phyloP scores from a whole-genome alignment of 2,888 invertebrate species.

The Mesochorus sp. region DNA sequence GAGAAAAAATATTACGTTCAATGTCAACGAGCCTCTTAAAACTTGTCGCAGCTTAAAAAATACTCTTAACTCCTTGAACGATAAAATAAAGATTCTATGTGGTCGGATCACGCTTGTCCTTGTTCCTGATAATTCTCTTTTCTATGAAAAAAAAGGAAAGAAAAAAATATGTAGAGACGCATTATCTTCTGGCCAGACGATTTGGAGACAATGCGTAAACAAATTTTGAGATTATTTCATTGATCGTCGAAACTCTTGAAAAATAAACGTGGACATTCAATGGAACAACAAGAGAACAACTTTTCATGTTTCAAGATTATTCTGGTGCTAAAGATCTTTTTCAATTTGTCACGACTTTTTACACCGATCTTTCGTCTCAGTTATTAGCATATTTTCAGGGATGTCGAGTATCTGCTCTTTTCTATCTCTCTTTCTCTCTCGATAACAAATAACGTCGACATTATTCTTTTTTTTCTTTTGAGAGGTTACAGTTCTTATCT shows the following conservation, averaged over 20 bases:
- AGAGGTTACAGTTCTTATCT: neutral
- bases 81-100: neutral
- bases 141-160: neutral
- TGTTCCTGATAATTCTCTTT: neutral
- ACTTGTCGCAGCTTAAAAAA: neutral
- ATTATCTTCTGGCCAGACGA: too few relatives aligned
- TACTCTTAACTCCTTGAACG: neutral
- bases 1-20: slow-evolving; percentile 10
- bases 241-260: neutral
- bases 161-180: too few relatives aligned
- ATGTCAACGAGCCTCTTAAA: slow-evolving; percentile 17
- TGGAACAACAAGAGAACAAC: too few relatives aligned
- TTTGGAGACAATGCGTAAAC: neutral
- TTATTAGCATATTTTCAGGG: slow-evolving; percentile 45
- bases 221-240: too few relatives aligned
- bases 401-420: slow-evolving; percentile 13
- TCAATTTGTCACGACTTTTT: too few relatives aligned
- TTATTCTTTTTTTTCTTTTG: neutral
- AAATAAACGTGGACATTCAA: too few relatives aligned
- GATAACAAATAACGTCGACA: too few relatives aligned
- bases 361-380: neutral
- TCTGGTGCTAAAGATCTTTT: too few relatives aligned
- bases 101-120: neutral
- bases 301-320: too few relatives aligned
- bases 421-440: neutral